Evolutionary conservation across 2,113 vertebrate genomes (phyloP).

Genomic region (Theristicus caerulescens): DNA sequence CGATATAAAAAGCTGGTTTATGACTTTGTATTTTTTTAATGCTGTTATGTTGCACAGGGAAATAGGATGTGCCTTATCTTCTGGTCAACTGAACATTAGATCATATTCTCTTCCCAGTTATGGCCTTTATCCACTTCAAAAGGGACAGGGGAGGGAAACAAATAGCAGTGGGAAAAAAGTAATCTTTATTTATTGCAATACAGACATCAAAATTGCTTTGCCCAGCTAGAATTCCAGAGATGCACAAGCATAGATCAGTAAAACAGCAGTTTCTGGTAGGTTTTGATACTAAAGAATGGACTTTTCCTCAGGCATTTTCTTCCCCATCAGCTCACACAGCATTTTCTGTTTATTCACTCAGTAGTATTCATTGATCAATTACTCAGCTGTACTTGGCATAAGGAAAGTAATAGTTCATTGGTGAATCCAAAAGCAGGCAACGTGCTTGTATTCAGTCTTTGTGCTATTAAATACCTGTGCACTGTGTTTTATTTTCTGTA

Average conservation of each 20-base stretch:
- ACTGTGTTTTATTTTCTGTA: background rate
- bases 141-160: background rate
- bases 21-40: background rate
- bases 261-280: slow-evolving; percentile 35
- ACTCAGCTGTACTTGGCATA: background rate
- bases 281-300: slow-evolving; percentile 39
- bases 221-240: slow-evolving; percentile 31
- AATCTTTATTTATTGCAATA: slow-evolving; percentile 42
- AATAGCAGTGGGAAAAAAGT: background rate
- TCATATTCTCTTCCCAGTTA: background rate
- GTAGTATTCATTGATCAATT: slow-evolving; percentile 51
- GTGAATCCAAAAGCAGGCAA: background rate
- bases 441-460: background rate
- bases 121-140: background rate
- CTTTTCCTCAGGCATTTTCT: slow-evolving; percentile 51
- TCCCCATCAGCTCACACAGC: slow-evolving; percentile 21
- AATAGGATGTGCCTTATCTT: background rate
- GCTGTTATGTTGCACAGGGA: background rate
- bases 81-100: background rate
- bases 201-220: slow-evolving; percentile 35
- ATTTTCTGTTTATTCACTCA: slow-evolving; percentile 53
- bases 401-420: background rate
- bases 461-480: background rate
- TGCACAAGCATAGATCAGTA: slow-evolving; percentile 21
- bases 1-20: background rate